Base-by-base conservation (phyloP, 2,797 vertebrate genomes). In the Falco columbarius region DNA sequence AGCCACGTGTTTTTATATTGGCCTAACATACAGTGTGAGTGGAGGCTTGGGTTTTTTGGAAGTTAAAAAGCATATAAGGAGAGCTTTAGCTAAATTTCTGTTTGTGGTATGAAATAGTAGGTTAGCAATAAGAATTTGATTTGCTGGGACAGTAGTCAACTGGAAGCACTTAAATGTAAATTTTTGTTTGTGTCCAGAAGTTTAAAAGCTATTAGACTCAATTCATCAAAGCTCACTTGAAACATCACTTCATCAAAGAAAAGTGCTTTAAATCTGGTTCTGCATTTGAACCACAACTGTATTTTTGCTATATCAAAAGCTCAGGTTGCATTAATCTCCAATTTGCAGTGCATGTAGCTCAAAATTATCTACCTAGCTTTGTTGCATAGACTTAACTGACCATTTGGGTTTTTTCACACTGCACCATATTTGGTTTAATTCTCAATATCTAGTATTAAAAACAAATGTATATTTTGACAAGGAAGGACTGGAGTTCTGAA, bases 281-380 rank as follows among this genome's bases (percentile, higher is more conserved):
- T 90, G 4, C 49, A 15, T 66, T 76, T 49, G 40, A 63, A 40
- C 36, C 32, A 13, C 15, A 14, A 1, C 24, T 77, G 13, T 36
- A 6, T 14, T 46, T 75, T 24, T 76, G 29, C 23, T 14, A 5
- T 54, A 7, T 23, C 47, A 84, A 85, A 74, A 34, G 32, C 38
- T 81, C 24, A 32, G 2, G 10, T 65, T 10, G 14, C 13, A 8
- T n/a, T 63, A 3, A 1, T 12, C 34, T 68, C 10, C 5, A 0
- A 6, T 49, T 40, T 59, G 18, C 19, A 3, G 18, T 23, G 12
- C 32, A 4, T 14, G 23, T 51, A 68, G 27, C 55, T 80, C 71
- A 1, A 1, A 47, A 15, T 18, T 8, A 20, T 8, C 20, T 29
- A 3, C 36, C 47, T 40, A 2, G 14, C 13, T 23, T 62, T 44